A percentile compares a stretch with the other conserved stretches of the same genome.
These are phyloP conservation scores for Parascotia fuliginaria DNA, from an alignment of 2,888 invertebrate genomes.

Conservation along the genomic window DNA sequence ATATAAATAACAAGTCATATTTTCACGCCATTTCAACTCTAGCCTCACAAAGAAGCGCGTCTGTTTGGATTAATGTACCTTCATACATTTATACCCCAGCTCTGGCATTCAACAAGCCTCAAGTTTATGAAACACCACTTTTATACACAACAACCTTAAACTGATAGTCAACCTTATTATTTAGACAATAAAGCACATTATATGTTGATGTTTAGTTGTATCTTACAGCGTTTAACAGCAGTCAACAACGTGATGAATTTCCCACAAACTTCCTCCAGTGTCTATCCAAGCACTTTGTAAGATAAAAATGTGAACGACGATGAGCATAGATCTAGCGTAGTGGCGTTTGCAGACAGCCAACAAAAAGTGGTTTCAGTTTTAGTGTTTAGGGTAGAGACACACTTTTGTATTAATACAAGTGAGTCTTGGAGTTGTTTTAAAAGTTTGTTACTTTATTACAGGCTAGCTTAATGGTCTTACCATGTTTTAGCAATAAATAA, in stretches of 20 bases:
- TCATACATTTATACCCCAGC: slow-evolving; percentile 80
- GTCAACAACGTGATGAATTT: slow-evolving; percentile 73
- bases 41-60: slow-evolving; percentile 80
- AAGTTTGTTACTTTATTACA: not conserved
- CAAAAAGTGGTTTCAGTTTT: slow-evolving; percentile 65
- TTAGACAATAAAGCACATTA: slow-evolving; percentile 7
- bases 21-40: slow-evolving; percentile 84
- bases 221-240: slow-evolving; percentile 44
- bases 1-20: slow-evolving; percentile 83
- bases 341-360: slow-evolving; percentile 64
- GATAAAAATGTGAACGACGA: slow-evolving; percentile 81
- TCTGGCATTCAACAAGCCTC: slow-evolving; percentile 64
- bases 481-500: no score
- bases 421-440: not conserved
- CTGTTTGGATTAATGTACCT: slow-evolving; percentile 83
- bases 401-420: slow-evolving; percentile 16
- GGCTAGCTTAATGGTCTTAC: no score
- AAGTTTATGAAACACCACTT: slow-evolving; percentile 50
- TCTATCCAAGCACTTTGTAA: slow-evolving; percentile 84
- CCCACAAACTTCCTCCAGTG: slow-evolving; percentile 80
- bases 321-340: slow-evolving; percentile 80
- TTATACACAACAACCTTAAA: slow-evolving; percentile 19
- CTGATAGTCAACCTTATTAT: slow-evolving; percentile 32
- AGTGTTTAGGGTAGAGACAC: slow-evolving; percentile 31
- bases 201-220: not conserved